A percentile compares a stretch with the other conserved stretches of the same genome.
Evolutionary conservation across 2,797 vertebrate genomes (phyloP).

Genomic region (Trematomus bernacchii): DNA sequence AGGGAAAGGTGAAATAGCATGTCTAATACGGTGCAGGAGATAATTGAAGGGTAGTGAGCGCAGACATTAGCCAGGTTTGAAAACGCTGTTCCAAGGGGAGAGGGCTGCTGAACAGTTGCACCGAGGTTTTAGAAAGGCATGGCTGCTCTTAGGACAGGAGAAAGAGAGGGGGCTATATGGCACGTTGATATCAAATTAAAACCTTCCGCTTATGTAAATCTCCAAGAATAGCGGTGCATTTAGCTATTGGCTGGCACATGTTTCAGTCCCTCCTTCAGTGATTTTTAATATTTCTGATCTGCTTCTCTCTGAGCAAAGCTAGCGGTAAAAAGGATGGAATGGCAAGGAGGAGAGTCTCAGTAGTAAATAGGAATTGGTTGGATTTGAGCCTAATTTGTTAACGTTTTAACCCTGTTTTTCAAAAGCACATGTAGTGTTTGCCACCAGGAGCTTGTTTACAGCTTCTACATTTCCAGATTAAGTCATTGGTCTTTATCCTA

Average conservation of each 20-base stretch:
- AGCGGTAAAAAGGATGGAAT: constrained; percentile 17
- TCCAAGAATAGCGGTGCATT: constrained; percentile 39
- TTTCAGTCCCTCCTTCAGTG: constrained; percentile 33
- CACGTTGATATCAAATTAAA: constrained; percentile 49
- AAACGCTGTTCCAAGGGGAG: constrained; percentile 62
- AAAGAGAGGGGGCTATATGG: constrained; percentile 24
- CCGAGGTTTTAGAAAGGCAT: constrained; percentile 62
- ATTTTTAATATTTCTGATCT: constrained; percentile 44
- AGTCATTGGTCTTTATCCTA: constrained; percentile 59
- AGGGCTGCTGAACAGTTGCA: constrained; percentile 51
- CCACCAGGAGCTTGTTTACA: constrained; percentile 41
- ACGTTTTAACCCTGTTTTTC: constrained; percentile 33
- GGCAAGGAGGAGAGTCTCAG: constrained; percentile 23
- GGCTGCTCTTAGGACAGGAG: constrained; percentile 42
- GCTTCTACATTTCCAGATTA: constrained; percentile 64
- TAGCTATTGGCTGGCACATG: constrained; percentile 48
- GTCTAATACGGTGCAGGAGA: constrained; percentile 79
- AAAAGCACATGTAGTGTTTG: constrained; percentile 44
- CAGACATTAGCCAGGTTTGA: constrained; percentile 72
- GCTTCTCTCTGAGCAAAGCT: constrained; percentile 34
- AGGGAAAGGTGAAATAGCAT: constrained; percentile 83
- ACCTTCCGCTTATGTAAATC: constrained; percentile 57
- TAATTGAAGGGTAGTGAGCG: constrained; percentile 80
- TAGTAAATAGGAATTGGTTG: constrained; percentile 44
- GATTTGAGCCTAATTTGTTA: constrained; percentile 46